Percentiles rank a stretch among this genome's conserved stretches.
phyloP scores from a whole-genome alignment of 2,888 invertebrate genomes.

The Theretra japonica region DNA sequence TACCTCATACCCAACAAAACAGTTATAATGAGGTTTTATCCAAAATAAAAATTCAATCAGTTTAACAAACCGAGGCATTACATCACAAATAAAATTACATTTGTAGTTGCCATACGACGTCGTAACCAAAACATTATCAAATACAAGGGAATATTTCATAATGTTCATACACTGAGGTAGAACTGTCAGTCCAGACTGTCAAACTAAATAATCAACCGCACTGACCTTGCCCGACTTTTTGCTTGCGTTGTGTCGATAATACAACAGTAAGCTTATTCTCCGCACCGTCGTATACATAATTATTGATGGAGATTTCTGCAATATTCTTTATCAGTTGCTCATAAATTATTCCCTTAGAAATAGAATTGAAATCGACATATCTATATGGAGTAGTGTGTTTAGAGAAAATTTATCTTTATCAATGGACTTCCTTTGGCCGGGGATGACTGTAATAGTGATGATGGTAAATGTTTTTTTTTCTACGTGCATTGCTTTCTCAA shows the following conservation, averaged over 20 bases:
- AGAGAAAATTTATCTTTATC: too few relatives aligned
- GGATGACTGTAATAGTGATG: too few relatives aligned
- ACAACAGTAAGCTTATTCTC: conserved; percentile 22
- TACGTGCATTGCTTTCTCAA: too few relatives aligned
- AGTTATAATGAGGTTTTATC: too few relatives aligned
- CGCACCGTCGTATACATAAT: conserved; percentile 19
- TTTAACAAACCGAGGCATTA: not conserved
- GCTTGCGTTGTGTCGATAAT: conserved; percentile 23
- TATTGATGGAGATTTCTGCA: conserved; percentile 14
- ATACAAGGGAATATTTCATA: conserved; percentile 18
- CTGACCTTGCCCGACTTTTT: conserved; percentile 25
- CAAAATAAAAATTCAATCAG: too few relatives aligned
- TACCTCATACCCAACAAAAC: too few relatives aligned
- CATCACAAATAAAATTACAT: not conserved
- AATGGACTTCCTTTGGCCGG: too few relatives aligned
- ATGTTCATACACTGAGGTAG: conserved; percentile 4
- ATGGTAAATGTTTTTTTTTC: too few relatives aligned
- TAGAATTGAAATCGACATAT: too few relatives aligned
- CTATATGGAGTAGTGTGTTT: too few relatives aligned
- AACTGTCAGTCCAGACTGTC: conserved; percentile 12
- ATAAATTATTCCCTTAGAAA: not conserved
- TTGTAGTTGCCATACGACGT: not conserved
- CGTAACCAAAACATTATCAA: not conserved
- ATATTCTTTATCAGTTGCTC: not conserved
- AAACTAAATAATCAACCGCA: conserved; percentile 17